Evolutionary conservation across 2,797 vertebrate genomes (phyloP).

Genomic region (Rhabdophis nuchalis): DNA sequence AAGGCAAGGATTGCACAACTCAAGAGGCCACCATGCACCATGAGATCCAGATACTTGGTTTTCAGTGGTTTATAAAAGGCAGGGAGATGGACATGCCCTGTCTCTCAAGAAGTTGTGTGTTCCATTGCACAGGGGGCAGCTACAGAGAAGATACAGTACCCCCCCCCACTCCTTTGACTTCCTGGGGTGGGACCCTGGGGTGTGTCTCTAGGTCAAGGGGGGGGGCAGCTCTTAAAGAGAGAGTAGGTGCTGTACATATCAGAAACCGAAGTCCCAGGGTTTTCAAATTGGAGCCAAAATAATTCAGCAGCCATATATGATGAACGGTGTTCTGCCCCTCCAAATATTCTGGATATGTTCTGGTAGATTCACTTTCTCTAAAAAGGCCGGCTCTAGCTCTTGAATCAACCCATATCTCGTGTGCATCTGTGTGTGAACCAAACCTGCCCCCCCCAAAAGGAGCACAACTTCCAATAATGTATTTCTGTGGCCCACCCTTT

Average conservation of each 20-base stretch:
- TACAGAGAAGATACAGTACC: neutral
- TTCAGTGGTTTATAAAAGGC: neutral
- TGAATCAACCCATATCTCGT: neutral
- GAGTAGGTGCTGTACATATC: neutral
- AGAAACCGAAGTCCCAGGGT: neutral
- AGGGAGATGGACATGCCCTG: neutral
- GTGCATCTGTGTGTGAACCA: no score
- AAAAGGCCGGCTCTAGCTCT: neutral
- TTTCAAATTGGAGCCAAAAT: neutral
- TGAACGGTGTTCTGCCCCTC: neutral
- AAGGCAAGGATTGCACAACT: neutral
- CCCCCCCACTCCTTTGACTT: neutral
- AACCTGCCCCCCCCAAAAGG: no score
- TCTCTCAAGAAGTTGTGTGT: neutral
- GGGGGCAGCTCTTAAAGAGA: neutral
- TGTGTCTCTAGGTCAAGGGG: neutral
- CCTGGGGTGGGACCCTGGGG: neutral
- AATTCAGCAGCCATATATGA: neutral
- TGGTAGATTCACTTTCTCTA: neutral
- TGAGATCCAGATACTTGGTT: neutral
- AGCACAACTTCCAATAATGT: no score
- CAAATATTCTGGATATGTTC: neutral
- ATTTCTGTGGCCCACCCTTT: no score
- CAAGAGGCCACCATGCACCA: neutral
- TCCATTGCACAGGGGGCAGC: neutral